Conservation (phyloP, 2,888 invertebrate genomes). For the Sicus ferrugineus region DNA sequence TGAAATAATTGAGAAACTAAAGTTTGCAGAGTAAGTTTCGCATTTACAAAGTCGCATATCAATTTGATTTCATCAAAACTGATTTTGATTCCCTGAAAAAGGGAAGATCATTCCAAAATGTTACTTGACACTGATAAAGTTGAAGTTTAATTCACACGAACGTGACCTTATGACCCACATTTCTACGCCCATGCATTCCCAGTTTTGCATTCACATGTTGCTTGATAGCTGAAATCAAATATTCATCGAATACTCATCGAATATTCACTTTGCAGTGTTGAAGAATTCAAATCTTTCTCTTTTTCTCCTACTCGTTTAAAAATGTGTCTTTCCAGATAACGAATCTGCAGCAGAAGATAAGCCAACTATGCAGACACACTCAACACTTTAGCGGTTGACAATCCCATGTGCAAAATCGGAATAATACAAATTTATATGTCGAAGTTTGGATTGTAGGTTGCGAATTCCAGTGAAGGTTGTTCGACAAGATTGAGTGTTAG, state of each 20-base stretch:
- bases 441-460: neutral
- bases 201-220: neutral
- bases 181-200: constrained; percentile 4
- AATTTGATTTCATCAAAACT: too few species aligned
- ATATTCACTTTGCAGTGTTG: neutral
- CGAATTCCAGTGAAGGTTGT: too few species aligned
- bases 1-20: too few species aligned
- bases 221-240: too few species aligned
- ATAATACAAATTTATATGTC: too few species aligned
- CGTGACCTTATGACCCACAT: neutral
- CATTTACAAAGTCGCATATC: too few species aligned
- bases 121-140: too few species aligned
- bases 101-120: too few species aligned
- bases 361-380: neutral
- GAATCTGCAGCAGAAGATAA: neutral
- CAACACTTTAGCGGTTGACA: neutral
- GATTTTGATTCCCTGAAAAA: too few species aligned
- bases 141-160: neutral
- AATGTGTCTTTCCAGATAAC: neutral
- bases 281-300: neutral
- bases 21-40: too few species aligned
- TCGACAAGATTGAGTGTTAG: too few species aligned
- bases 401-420: neutral
- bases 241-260: neutral
- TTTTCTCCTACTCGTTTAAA: neutral